A percentile compares a stretch with the other conserved stretches of the same genome.
phyloP scores from a whole-genome alignment of 2,797 vertebrate species.

The Pelobates cultripes region DNA sequence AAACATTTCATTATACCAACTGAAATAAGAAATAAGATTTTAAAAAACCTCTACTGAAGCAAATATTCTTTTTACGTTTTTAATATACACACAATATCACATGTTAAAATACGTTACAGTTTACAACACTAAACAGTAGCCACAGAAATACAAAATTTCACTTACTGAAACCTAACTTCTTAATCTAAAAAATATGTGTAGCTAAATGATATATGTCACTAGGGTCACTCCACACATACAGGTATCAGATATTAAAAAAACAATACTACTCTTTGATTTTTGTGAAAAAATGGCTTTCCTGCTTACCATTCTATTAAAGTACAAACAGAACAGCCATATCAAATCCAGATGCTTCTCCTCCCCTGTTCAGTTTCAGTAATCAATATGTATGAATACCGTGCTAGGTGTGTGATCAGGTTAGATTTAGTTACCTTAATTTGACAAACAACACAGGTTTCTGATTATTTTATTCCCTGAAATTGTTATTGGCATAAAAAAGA shows the following conservation, averaged over 20 bases:
- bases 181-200: constrained; percentile 72
- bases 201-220: constrained; percentile 61
- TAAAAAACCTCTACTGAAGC: no score
- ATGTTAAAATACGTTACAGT: background rate
- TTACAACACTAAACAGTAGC: background rate
- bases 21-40: no score
- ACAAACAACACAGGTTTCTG: constrained; percentile 61
- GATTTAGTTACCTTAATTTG: constrained; percentile 53
- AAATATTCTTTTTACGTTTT: no score
- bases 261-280: constrained; percentile 54
- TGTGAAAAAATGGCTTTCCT: constrained; percentile 62
- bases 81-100: no score
- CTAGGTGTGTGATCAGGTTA: constrained; percentile 58
- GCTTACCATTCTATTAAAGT: constrained; percentile 68
- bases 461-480: constrained; percentile 21
- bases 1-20: no score
- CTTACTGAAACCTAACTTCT: constrained; percentile 47
- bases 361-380: constrained; percentile 69
- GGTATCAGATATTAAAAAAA: constrained; percentile 69
- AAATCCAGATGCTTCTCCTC: constrained; percentile 73
- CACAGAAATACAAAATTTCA: background rate
- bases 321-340: constrained; percentile 69
- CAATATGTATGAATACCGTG: constrained; percentile 67
- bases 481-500: background rate
- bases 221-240: constrained; percentile 66